These are phyloP conservation scores for Oedothorax gibbosus DNA, from an alignment of 1,140 invertebrate species.

Conservation along the genomic window DNA sequence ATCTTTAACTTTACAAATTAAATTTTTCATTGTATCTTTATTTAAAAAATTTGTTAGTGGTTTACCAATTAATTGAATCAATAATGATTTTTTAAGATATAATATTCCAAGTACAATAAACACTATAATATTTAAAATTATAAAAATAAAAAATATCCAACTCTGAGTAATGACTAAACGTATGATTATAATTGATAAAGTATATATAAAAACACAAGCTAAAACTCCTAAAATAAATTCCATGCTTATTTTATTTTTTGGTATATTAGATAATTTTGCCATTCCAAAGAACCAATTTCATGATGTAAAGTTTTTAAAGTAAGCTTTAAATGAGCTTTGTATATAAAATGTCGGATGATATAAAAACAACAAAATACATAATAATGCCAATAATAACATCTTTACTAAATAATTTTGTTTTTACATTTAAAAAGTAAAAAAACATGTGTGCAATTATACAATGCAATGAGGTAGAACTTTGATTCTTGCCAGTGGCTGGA, in stretches of 20 bases:
- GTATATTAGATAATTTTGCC: neutral
- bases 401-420: constrained; percentile 2
- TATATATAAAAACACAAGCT: neutral
- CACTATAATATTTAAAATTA: neutral
- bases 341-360: neutral
- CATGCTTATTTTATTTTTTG: constrained; percentile 7
- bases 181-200: neutral
- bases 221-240: neutral
- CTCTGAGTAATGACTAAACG: constrained; percentile 6
- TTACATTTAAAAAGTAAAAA: too few relatives aligned
- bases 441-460: too few relatives aligned
- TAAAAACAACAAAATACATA: constrained; percentile 1
- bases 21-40: neutral
- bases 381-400: constrained; percentile 1
- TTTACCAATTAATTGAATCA: neutral
- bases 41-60: neutral
- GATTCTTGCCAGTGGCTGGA: too few relatives aligned
- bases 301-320: constrained; percentile 1
- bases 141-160: constrained; percentile 11
- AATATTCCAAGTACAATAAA: neutral
- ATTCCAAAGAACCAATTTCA: neutral
- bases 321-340: neutral
- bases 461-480: too few relatives aligned
- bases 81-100: constrained; percentile 10
- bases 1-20: neutral